Evolutionary conservation across 2,888 invertebrate genomes (phyloP).

Genomic region (Bunonema sp.): DNA sequence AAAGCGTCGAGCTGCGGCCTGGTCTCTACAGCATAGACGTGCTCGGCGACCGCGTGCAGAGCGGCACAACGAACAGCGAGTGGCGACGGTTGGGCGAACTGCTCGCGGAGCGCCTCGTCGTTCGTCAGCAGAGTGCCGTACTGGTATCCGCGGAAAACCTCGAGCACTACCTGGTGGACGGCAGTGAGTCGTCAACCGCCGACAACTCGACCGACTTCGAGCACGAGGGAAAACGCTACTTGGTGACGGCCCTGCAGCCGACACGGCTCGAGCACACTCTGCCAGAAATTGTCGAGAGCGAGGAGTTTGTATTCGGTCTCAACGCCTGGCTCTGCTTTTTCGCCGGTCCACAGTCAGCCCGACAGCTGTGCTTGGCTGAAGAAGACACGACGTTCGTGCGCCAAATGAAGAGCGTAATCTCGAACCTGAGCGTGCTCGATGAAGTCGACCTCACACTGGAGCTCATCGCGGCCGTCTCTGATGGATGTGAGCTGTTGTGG

Average conservation of each 20-base stretch:
- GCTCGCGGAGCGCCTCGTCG: not conserved
- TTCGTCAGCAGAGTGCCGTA: not conserved
- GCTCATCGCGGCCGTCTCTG: not conserved
- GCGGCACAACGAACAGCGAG: too few relatives aligned
- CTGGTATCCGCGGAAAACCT: not conserved
- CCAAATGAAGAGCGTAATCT: not conserved
- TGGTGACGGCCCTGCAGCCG: not conserved
- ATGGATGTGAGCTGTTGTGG: not conserved
- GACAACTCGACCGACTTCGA: not conserved
- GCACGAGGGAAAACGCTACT: not conserved
- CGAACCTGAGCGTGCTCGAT: not conserved
- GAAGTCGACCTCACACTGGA: not conserved
- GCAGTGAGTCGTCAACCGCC: not conserved
- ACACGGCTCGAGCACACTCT: not conserved
- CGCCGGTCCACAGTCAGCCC: not conserved
- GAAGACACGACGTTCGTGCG: not conserved
- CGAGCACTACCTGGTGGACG: not conserved
- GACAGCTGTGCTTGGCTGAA: not conserved
- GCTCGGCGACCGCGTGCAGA: too few relatives aligned
- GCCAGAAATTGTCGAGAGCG: not conserved
- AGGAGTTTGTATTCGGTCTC: not conserved
- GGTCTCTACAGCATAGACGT: too few relatives aligned
- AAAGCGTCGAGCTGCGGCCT: too few relatives aligned
- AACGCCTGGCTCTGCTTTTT: not conserved
- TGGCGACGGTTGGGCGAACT: not conserved